Evolutionary conservation across 2,113 vertebrate species (phyloP).

Genomic region (Pica pica): DNA sequence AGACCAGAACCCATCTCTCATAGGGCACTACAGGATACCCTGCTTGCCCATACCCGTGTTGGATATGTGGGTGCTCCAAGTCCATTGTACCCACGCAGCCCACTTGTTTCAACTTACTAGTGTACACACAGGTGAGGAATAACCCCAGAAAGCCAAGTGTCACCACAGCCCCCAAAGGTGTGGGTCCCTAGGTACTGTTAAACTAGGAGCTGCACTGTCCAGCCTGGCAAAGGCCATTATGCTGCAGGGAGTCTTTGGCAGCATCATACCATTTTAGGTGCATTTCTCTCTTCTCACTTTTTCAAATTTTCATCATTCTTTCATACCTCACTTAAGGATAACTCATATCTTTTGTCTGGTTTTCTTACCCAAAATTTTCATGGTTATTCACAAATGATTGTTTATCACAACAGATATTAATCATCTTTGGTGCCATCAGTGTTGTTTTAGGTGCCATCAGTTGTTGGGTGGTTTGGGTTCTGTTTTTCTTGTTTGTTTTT

Average conservation of each 20-base stretch:
- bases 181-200: accelerated
- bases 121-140: not conserved
- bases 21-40: not conserved
- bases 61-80: not conserved
- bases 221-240: not conserved
- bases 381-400: not conserved
- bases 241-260: not conserved
- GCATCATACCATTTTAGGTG: not conserved
- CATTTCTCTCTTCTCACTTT: not conserved
- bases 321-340: not conserved
- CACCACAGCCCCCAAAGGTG: not conserved
- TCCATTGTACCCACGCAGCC: not conserved
- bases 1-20: not conserved
- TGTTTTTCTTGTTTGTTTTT: not conserved
- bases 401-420: not conserved
- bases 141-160: accelerated
- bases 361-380: not conserved
- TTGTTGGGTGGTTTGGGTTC: not conserved
- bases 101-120: not conserved
- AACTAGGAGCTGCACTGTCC: not conserved
- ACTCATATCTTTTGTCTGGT: not conserved
- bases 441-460: not conserved
- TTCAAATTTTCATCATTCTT: not conserved
- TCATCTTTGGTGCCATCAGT: not conserved
- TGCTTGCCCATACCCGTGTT: not conserved